Conservation (phyloP, 1,140 invertebrate species). For the Tribolium castaneum region DNA sequence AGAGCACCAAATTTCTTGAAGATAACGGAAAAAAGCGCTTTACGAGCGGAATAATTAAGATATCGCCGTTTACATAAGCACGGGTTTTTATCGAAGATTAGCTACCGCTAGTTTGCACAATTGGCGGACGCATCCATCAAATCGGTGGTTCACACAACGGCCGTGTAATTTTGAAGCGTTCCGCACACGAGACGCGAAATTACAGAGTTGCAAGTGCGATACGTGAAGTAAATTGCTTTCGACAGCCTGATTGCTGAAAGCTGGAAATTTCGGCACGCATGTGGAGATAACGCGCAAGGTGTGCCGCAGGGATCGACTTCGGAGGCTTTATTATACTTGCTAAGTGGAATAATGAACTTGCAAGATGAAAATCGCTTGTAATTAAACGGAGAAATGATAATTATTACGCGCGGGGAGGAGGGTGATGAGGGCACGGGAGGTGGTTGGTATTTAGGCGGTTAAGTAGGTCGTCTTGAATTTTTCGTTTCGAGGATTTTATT, state of each 20-base stretch:
- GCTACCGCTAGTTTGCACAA: not conserved
- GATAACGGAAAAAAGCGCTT: conserved; percentile 2
- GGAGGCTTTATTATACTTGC: not conserved
- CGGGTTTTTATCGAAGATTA: not conserved
- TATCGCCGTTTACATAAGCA: not conserved
- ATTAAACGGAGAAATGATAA: not conserved
- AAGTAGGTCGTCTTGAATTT: not conserved
- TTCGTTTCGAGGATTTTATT: no score
- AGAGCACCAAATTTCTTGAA: conserved; percentile 5
- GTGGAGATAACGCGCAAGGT: not conserved
- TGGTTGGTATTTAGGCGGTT: not conserved
- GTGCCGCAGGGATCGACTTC: not conserved
- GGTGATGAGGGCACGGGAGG: not conserved
- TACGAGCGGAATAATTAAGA: conserved; percentile 25
- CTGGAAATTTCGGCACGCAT: not conserved
- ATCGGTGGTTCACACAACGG: not conserved
- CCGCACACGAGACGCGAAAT: not conserved
- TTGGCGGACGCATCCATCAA: not conserved
- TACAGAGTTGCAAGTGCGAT: not conserved
- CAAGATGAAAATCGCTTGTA: not conserved
- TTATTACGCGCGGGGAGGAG: not conserved
- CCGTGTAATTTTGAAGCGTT: not conserved
- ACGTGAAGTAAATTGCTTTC: not conserved
- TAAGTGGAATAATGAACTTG: not conserved
- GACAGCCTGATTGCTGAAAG: not conserved